Conservation (phyloP, 2,113 vertebrate species). For the Charina bottae region DNA sequence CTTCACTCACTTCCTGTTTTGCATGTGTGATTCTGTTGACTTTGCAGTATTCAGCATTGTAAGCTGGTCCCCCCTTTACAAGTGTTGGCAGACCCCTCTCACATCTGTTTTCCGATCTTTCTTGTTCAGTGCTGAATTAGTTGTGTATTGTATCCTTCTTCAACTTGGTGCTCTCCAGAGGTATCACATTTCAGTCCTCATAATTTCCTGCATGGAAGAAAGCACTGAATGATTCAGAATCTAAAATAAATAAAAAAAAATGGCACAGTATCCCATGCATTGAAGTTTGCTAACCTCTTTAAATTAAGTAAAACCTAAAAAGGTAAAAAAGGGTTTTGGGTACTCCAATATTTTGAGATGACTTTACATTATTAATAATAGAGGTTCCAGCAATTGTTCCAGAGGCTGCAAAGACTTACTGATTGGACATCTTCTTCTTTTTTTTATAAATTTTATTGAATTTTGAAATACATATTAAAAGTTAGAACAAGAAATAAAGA, state of each 20-base stretch:
- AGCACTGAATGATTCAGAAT: background rate
- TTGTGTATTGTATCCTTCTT: background rate
- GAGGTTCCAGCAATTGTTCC: background rate
- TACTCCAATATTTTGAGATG: background rate
- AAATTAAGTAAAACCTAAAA: background rate
- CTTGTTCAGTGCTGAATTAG: background rate
- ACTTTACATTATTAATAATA: background rate
- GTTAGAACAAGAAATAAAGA: too few species aligned
- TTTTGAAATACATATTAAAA: too few species aligned
- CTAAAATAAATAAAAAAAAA: background rate
- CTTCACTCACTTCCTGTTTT: conserved; percentile 23
- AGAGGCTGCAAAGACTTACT: background rate
- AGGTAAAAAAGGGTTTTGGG: background rate
- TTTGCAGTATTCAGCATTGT: background rate
- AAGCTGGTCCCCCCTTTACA: background rate
- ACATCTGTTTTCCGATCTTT: conserved; percentile 19
- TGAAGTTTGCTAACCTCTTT: background rate
- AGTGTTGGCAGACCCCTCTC: background rate
- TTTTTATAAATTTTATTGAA: too few species aligned
- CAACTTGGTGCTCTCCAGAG: background rate
- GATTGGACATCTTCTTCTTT: too few species aligned
- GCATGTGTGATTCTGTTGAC: background rate
- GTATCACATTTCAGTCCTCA: background rate
- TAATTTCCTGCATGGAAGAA: background rate
- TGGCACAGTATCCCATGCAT: background rate